Evolutionary conservation across 2,888 invertebrate species (phyloP).

Genomic region (Clostera curtula): DNA sequence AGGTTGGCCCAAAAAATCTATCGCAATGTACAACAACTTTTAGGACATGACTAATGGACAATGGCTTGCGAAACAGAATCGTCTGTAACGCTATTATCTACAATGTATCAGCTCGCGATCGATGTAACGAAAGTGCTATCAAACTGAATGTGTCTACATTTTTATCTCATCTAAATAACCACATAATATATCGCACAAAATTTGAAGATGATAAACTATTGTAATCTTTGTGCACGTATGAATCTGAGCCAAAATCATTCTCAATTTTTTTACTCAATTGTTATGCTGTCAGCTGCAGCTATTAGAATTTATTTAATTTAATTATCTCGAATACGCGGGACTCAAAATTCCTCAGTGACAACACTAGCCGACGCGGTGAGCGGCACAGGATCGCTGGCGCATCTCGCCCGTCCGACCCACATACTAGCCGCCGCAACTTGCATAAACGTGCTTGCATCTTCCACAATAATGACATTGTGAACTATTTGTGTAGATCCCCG

Average conservation of each 20-base stretch:
- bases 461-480: no score
- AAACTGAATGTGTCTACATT: neutral
- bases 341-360: no score
- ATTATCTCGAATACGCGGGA: no score
- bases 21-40: constrained; percentile 44
- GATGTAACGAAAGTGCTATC: constrained; percentile 7
- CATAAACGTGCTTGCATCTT: constrained; percentile 26
- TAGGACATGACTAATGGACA: constrained; percentile 65
- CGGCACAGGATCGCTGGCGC: constrained; percentile 46
- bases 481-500: no score
- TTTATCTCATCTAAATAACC: no score
- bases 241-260: no score
- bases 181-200: no score
- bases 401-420: constrained; percentile 50
- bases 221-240: no score
- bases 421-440: constrained; percentile 33
- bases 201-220: no score
- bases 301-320: no score
- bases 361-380: constrained; percentile 25
- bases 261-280: no score
- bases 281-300: no score
- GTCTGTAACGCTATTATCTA: constrained; percentile 22
- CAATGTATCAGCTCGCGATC: constrained; percentile 17
- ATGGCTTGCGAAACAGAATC: constrained; percentile 47
- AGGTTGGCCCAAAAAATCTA: constrained; percentile 54